Percentiles rank a stretch among this genome's conserved stretches.
Evolutionary conservation across 2,797 vertebrate genomes (phyloP).

Genomic region (Petrocephalus schoutedeni): DNA sequence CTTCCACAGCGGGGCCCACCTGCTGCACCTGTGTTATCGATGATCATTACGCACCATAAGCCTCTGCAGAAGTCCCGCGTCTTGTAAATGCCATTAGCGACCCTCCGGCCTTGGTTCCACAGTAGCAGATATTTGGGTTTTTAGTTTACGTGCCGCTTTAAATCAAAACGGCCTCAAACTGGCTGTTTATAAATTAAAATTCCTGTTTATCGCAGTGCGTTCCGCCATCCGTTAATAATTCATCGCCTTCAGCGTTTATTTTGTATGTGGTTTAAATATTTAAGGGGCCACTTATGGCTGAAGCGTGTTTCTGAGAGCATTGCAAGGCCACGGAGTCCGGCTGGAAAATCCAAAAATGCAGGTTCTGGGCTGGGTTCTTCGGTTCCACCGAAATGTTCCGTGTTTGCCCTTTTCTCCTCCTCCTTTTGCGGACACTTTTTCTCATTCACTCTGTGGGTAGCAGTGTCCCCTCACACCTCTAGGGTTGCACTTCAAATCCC

Average conservation of each 20-base stretch:
- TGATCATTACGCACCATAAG: background rate
- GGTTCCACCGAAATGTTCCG: background rate
- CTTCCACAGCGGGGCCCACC: background rate
- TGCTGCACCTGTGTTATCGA: background rate
- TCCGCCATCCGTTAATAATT: conserved; percentile 54
- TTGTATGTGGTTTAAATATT: conserved; percentile 61
- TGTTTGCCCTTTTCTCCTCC: background rate
- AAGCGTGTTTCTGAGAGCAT: conserved; percentile 26
- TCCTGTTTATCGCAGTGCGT: background rate
- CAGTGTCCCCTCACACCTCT: background rate
- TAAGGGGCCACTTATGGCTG: conserved; percentile 55
- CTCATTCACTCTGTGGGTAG: background rate
- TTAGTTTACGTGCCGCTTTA: background rate
- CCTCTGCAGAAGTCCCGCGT: background rate
- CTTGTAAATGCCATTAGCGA: background rate
- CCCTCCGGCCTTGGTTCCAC: background rate
- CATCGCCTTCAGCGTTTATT: conserved; percentile 57
- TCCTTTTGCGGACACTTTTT: background rate
- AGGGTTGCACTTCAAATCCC: background rate
- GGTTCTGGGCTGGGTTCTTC: background rate
- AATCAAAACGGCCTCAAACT: background rate
- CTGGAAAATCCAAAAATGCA: background rate
- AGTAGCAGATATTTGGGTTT: background rate
- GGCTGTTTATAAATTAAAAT: background rate
- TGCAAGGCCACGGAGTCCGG: background rate